These are phyloP conservation scores for Megalopta genalis DNA, from an alignment of 1,140 invertebrate species.

Conservation along the genomic window DNA sequence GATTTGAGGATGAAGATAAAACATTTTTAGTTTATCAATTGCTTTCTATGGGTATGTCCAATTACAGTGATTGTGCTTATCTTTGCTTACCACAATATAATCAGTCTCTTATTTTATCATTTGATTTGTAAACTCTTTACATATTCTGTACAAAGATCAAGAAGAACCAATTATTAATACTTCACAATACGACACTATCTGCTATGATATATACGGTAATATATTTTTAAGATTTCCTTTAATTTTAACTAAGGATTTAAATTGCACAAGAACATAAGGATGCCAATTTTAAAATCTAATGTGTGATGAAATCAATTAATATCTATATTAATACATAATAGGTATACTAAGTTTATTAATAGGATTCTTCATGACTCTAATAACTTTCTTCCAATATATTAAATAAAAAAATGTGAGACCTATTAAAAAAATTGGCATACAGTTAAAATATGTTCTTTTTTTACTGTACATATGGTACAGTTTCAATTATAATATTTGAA, in stretches of 20 bases:
- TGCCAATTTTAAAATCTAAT: conserved; percentile 21
- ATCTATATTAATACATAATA: not conserved
- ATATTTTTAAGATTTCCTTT: conserved; percentile 17
- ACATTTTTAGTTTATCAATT: not conserved
- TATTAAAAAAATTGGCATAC: conserved; percentile 30
- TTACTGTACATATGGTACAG: too few relatives aligned
- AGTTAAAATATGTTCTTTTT: conserved; percentile 12
- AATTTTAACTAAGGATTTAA: conserved; percentile 18
- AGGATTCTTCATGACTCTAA: too few relatives aligned
- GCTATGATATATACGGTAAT: not conserved
- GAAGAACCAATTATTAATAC: not conserved
- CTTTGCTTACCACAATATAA: not conserved
- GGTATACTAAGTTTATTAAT: too few relatives aligned
- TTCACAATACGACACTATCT: too few relatives aligned
- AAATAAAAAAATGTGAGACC: not conserved
- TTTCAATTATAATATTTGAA: conserved; percentile 1
- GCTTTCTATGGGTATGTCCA: not conserved
- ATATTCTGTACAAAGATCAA: not conserved
- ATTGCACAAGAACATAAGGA: conserved; percentile 23
- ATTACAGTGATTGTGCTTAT: conserved; percentile 17
- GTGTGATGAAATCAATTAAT: conserved; percentile 19
- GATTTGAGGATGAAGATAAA: conserved; percentile 1
- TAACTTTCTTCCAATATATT: not conserved
- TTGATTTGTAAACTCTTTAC: conserved; percentile 22
- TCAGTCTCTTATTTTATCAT: conserved; percentile 9